Percentiles rank a stretch among this genome's conserved stretches.
Evolutionary conservation across 2,888 invertebrate genomes (phyloP).

Genomic region (Rhamphomyia laevipes): DNA sequence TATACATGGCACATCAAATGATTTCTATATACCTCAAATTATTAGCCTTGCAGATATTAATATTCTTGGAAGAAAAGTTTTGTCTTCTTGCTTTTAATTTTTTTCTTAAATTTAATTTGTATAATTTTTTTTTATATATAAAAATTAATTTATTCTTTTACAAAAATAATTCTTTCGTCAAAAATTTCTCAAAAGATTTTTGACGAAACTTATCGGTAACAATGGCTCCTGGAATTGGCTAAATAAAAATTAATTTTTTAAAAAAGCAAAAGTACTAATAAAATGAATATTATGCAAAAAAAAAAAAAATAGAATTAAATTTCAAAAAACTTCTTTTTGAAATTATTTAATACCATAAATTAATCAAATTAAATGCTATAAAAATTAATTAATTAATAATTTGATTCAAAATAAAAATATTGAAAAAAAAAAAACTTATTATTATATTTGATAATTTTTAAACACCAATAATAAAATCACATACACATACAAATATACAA

Average conservation of each 20-base stretch:
- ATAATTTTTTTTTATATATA: conserved; percentile 5
- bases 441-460: no score
- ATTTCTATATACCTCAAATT: no score
- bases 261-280: conserved; percentile 1
- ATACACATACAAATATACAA: no score
- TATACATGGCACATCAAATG: no score
- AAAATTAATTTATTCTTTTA: conserved; percentile 6
- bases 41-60: no score
- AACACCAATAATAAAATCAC: no score
- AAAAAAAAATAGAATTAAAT: conserved; percentile 1
- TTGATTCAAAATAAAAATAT: no score
- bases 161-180: conserved; percentile 38
- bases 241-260: conserved; percentile 2
- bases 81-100: background rate
- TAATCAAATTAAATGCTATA: background rate
- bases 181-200: conserved; percentile 38
- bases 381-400: no score
- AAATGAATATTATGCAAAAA: background rate
- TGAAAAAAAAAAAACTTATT: no score
- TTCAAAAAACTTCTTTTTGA: conserved; percentile 1
- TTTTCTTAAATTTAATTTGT: conserved; percentile 6
- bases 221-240: conserved; percentile 40
- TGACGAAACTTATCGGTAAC: conserved; percentile 41
- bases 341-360: conserved; percentile 12
- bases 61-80: conserved; percentile 2